A percentile compares a stretch with the other conserved stretches of the same genome.
phyloP scores from a whole-genome alignment of 2,113 vertebrate species.

The Corynorhinus townsendii region DNA sequence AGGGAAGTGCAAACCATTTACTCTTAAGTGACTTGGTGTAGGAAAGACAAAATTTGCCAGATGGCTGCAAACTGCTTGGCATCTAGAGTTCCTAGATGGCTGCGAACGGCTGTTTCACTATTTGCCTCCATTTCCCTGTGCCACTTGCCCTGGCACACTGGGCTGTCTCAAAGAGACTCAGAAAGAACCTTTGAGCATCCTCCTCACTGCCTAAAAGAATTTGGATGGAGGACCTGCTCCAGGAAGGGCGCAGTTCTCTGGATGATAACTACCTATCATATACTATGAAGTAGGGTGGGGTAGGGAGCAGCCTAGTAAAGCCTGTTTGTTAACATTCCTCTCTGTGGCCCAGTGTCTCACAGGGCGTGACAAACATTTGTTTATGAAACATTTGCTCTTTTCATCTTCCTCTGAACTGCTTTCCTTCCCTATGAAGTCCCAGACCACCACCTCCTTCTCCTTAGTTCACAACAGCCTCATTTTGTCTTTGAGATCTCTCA shows the following conservation, averaged over 20 bases:
- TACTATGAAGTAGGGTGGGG: no score
- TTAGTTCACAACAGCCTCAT: background rate
- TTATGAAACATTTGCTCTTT: background rate
- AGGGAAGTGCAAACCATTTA: background rate
- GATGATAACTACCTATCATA: background rate
- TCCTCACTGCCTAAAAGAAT: background rate
- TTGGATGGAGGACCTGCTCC: no score
- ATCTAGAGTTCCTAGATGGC: background rate
- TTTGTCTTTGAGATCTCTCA: background rate
- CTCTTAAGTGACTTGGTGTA: background rate
- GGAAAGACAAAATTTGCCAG: background rate
- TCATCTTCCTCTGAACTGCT: background rate
- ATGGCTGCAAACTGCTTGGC: no score
- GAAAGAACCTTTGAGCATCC: background rate
- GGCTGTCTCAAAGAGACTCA: background rate
- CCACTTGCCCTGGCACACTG: background rate
- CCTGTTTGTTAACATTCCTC: background rate
- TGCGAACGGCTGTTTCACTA: background rate
- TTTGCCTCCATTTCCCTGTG: background rate
- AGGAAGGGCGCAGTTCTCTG: background rate
- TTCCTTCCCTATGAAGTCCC: background rate
- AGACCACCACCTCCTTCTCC: background rate
- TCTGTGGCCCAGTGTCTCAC: background rate
- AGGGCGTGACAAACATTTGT: background rate
- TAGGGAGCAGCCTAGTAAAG: background rate